A percentile compares a stretch with the other conserved stretches of the same genome.
Evolutionary conservation across 92 coral and sea anemone genomes (phyloP).

Genomic region (Siderastrea radians): DNA sequence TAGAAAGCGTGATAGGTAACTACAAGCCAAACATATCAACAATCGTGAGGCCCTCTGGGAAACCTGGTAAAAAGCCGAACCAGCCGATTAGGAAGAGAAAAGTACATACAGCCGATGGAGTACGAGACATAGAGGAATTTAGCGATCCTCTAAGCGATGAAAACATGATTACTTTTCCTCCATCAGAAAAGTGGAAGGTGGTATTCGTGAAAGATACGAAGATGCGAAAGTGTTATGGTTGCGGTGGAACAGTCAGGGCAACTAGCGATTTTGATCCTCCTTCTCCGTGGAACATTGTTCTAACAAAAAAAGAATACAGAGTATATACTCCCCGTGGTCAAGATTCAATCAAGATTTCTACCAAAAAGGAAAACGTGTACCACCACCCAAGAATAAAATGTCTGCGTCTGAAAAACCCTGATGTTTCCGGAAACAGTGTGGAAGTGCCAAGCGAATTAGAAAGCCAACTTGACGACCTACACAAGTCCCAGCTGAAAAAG

Average conservation of each 20-base stretch:
- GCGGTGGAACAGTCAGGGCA: conserved; percentile 54
- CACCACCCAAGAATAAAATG: too few species aligned
- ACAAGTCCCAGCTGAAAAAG: conserved; percentile 26
- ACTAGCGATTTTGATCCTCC: conserved; percentile 50
- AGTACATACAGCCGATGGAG: too few species aligned
- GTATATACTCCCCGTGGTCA: conserved; percentile 28
- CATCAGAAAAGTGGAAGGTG: background rate
- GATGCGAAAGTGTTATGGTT: conserved; percentile 67
- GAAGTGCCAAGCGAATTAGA: conserved; percentile 15
- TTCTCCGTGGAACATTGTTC: conserved; percentile 62
- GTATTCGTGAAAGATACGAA: conserved; percentile 47
- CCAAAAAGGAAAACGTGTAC: conserved; percentile 53
- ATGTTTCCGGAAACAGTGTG: too few species aligned
- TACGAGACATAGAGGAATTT: too few species aligned
- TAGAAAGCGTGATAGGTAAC: background rate
- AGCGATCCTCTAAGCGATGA: background rate
- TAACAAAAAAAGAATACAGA: conserved; percentile 31
- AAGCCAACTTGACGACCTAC: conserved; percentile 23
- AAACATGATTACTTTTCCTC: background rate
- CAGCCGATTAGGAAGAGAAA: too few species aligned
- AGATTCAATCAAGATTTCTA: conserved; percentile 5
- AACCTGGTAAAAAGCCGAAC: conserved; percentile 19
- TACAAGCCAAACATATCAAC: conserved; percentile 20
- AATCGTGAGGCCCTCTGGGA: background rate
- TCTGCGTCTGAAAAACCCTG: too few species aligned